Conservation (phyloP, 2,113 vertebrate genomes). For the Ctenodactylus gundi region DNA sequence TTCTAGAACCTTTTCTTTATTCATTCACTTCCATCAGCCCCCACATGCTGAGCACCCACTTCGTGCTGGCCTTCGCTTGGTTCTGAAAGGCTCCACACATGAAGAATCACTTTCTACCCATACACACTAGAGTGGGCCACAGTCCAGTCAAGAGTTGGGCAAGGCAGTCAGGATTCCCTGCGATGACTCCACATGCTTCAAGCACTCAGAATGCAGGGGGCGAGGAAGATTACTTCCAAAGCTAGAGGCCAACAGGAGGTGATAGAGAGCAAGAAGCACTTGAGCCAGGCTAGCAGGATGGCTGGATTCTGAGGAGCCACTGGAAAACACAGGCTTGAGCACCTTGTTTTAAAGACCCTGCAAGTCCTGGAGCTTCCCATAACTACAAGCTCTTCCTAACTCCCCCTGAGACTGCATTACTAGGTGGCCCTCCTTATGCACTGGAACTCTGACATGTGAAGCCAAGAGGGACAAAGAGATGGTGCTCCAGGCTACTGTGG, state of each 20-base stretch:
- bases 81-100: neutral
- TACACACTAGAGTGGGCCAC: neutral
- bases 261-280: neutral
- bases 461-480: no score
- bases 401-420: neutral
- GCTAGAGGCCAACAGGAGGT: no score
- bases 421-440: neutral
- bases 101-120: accelerated
- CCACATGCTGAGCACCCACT: accelerated
- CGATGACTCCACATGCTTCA: no score
- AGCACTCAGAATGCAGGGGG: neutral
- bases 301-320: neutral
- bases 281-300: neutral
- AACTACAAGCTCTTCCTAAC: neutral
- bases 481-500: neutral
- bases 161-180: neutral
- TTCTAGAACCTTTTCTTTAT: neutral
- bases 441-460: neutral
- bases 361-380: neutral
- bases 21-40: neutral
- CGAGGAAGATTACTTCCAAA: neutral
- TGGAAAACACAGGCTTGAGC: neutral
- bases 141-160: neutral
- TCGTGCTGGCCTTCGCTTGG: neutral
- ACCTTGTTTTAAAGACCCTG: neutral